Percentiles rank a stretch among this genome's conserved stretches.
phyloP scores from a whole-genome alignment of 2,888 invertebrate genomes.

The Hirtodrosophila duncani region DNA sequence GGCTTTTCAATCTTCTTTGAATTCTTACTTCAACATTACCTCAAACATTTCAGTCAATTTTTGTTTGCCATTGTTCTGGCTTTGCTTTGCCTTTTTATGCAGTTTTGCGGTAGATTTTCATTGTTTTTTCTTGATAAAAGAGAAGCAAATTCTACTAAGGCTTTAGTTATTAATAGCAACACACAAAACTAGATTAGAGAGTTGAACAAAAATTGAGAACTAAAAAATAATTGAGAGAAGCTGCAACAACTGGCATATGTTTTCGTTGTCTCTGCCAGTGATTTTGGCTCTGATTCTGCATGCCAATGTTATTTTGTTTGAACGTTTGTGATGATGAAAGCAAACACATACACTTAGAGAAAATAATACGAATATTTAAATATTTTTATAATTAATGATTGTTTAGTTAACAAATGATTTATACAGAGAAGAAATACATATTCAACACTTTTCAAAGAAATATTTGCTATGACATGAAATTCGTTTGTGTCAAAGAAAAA shows the following conservation, averaged over 20 bases:
- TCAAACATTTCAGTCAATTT: constrained; percentile 47
- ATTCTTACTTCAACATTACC: constrained; percentile 29
- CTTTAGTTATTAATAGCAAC: constrained; percentile 75
- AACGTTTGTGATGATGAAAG: constrained; percentile 67
- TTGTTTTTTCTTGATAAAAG: constrained; percentile 4
- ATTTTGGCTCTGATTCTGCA: constrained; percentile 38
- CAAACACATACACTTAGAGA: constrained; percentile 51
- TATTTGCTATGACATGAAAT: no score
- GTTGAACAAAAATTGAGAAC: neutral
- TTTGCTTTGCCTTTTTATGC: constrained; percentile 51
- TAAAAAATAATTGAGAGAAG: constrained; percentile 2
- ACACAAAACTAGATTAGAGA: constrained; percentile 60
- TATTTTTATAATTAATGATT: no score
- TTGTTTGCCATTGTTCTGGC: constrained; percentile 21
- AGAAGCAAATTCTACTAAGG: constrained; percentile 63
- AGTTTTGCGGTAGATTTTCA: constrained; percentile 53
- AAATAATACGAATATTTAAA: neutral
- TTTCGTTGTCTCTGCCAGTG: constrained; percentile 9
- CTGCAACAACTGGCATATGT: no score
- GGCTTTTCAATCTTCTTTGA: constrained; percentile 13
- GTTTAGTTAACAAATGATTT: no score
- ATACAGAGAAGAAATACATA: no score
- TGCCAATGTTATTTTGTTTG: constrained; percentile 70
- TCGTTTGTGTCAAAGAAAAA: no score
- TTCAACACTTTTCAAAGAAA: no score